Evolutionary conservation across 2,797 vertebrate genomes (phyloP).

Genomic region (Novumbra hubbsi): DNA sequence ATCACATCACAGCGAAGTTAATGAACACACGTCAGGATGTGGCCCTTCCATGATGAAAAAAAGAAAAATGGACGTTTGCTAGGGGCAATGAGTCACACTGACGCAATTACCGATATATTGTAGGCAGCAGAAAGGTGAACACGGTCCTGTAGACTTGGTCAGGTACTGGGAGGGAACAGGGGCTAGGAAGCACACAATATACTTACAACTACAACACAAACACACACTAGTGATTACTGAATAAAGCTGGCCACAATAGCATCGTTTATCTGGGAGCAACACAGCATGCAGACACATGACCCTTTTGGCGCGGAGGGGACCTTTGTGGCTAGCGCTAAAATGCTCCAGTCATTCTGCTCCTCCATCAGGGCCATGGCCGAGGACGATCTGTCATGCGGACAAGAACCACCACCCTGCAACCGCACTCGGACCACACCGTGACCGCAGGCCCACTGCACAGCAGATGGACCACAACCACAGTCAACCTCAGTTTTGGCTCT

Average conservation of each 20-base stretch:
- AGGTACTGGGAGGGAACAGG: neutral
- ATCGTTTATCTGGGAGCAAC: slow-evolving; percentile 34
- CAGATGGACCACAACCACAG: neutral
- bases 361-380: neutral
- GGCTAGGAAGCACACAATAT: neutral
- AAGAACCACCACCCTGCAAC: neutral
- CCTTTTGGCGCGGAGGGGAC: slow-evolving; percentile 23
- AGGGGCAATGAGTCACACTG: neutral
- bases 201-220: neutral
- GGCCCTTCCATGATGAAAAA: neutral
- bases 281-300: slow-evolving; percentile 24
- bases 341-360: slow-evolving; percentile 1
- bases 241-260: slow-evolving; percentile 33
- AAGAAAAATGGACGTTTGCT: neutral
- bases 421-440: neutral
- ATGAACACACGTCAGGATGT: neutral
- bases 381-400: neutral
- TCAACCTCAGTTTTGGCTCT: neutral
- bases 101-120: neutral
- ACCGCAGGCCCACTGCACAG: neutral
- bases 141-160: neutral
- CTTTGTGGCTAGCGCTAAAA: slow-evolving; percentile 7
- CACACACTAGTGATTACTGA: slow-evolving; percentile 28
- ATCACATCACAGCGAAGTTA: no score
- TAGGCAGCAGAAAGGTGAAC: neutral